phyloP scores from a whole-genome alignment of 2,797 vertebrate genomes.

The Pangasius mekongensis region DNA sequence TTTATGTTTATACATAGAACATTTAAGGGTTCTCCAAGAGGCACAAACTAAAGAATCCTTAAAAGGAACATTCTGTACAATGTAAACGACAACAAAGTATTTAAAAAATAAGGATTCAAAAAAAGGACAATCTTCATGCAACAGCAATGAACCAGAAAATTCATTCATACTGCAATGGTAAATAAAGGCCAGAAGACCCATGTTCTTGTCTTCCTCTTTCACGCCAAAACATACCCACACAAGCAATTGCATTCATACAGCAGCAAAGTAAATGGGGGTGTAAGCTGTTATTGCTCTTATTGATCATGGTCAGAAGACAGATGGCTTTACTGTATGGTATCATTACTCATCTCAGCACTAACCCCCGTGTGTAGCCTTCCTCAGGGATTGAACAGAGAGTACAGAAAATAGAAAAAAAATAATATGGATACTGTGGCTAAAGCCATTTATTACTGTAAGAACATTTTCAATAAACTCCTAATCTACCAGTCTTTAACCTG shows the following conservation, averaged over 20 bases:
- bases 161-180: background rate
- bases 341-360: conserved; percentile 57
- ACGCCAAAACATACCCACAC: conserved; percentile 22
- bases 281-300: conserved; percentile 56
- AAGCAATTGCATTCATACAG: background rate
- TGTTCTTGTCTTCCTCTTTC: conserved; percentile 1
- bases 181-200: conserved; percentile 23
- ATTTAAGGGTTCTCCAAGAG: background rate
- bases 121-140: background rate
- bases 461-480: conserved; percentile 50
- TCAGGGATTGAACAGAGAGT: conserved; percentile 24
- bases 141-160: background rate
- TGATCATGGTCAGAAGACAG: conserved; percentile 59
- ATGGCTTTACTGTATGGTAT: conserved; percentile 53
- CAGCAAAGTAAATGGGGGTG: conserved; percentile 48
- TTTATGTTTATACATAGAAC: background rate
- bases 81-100: background rate
- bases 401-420: conserved; percentile 27
- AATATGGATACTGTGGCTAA: conserved; percentile 27
- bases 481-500: conserved; percentile 36
- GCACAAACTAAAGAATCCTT: background rate
- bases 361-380: conserved; percentile 38
- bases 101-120: background rate
- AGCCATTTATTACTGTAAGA: conserved; percentile 42
- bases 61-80: background rate